Percentiles rank a stretch among this genome's conserved stretches.
Evolutionary conservation across 2,797 vertebrate genomes (phyloP).

Genomic region (Hypotaenidia okinawae): DNA sequence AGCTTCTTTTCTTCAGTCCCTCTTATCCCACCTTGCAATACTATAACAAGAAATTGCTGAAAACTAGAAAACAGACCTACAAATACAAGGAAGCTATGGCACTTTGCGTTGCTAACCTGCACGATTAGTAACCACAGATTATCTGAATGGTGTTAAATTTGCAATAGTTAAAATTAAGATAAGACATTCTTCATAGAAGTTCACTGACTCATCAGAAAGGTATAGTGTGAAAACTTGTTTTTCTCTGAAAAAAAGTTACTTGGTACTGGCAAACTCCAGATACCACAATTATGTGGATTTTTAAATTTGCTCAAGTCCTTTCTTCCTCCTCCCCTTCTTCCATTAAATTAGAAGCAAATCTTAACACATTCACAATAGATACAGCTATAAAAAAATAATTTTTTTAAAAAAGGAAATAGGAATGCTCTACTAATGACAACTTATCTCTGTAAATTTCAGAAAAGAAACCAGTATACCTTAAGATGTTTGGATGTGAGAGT

Average conservation of each 20-base stretch:
- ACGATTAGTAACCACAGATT: not conserved
- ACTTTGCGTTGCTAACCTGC: not conserved
- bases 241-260: not conserved
- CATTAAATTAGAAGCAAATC: not conserved
- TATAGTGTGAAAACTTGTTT: not conserved
- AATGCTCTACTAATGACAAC: not conserved
- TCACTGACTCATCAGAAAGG: not conserved
- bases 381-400: not conserved
- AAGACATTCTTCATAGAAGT: not conserved
- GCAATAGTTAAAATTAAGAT: not conserved
- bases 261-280: not conserved
- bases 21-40: not conserved
- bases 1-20: not conserved
- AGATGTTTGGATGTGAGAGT: conserved; percentile 92
- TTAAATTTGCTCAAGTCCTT: not conserved
- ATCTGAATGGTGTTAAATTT: not conserved
- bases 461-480: conserved; percentile 77
- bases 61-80: not conserved
- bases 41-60: not conserved
- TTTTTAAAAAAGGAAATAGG: not conserved
- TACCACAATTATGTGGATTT: not conserved
- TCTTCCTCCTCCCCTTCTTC: not conserved
- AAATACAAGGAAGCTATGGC: not conserved
- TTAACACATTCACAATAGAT: not conserved
- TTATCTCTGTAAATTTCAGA: not conserved